phyloP scores from a whole-genome alignment of 2,113 vertebrate genomes.

The Syrrhaptes paradoxus region DNA sequence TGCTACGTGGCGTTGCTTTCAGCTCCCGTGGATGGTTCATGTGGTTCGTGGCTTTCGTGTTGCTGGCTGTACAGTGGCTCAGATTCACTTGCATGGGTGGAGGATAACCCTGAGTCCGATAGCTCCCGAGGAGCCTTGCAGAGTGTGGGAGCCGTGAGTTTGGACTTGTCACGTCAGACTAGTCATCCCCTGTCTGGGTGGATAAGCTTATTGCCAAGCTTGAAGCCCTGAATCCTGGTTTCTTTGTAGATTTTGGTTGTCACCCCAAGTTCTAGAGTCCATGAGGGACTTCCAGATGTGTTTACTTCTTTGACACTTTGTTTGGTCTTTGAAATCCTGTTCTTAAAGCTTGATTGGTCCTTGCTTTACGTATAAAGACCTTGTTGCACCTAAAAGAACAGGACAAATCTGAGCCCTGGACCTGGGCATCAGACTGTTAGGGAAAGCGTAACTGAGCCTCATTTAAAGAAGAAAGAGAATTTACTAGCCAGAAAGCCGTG shows the following conservation, averaged over 20 bases:
- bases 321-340: neutral
- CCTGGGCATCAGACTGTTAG: neutral
- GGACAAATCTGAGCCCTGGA: neutral
- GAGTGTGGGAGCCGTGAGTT: neutral
- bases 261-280: neutral
- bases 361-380: neutral
- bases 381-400: neutral
- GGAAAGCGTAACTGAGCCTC: neutral
- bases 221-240: neutral
- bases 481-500: neutral
- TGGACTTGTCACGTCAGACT: neutral
- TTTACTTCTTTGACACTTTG: neutral
- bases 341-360: neutral
- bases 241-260: neutral
- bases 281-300: neutral
- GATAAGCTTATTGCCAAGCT: neutral
- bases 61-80: neutral
- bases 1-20: rapidly evolving
- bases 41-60: neutral
- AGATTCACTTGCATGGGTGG: neutral
- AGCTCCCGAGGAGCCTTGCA: neutral
- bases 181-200: neutral
- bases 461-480: neutral
- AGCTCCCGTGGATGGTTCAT: neutral
- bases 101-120: neutral